Evolutionary conservation across 2,797 vertebrate species (phyloP), one percentile per base, ranked within the genome.

Genomic region (Dromococcyx pavoninus): DNA sequence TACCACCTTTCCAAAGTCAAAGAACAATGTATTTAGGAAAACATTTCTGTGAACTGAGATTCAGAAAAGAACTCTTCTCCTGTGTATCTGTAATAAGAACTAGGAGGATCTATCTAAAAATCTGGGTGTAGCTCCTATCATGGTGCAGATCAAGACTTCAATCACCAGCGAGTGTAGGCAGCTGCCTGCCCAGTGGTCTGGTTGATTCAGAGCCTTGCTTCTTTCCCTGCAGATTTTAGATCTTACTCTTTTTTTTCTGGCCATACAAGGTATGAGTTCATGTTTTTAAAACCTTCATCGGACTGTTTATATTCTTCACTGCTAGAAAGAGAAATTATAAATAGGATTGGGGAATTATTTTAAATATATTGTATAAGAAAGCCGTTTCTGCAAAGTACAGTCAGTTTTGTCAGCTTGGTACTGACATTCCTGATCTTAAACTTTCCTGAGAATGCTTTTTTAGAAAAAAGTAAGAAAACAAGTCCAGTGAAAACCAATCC

Each of bases 211-310:
- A 76, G 33, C n/a, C 16, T 81, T 56, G 6, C 43, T 69, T 85
- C 37, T 86, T 80, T 77, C 33, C 17, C 56, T 39, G 24, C 25
- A 69, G 62, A 25, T 83, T 88, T 94, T 51, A 84, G 33, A 33
- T 56, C 62, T 76, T 61, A 48, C 13, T 16, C 16, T 23, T 44
- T 60, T 28, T 71, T 56, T 62, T 90, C 69, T 84, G 19, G 43
- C 56, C 54, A 18, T 73, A 66, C 17, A 44, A 89, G 19, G 12
- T 50, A 56, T 32, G 66, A 81, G n/a, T 76, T 81, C 4, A 12
- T 60, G 13, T 44, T 94, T 96, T 91, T 79, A 71, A 91, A 88
- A 56, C 17, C 10, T 78, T 82, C 48, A 23, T 72, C 76, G 72
- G 10, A 43, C 22, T 37, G 11, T 86, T 90, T 44, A 53, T 86